A percentile compares a stretch with the other conserved stretches of the same genome.
Evolutionary conservation across 2,797 vertebrate species (phyloP).

Genomic region (Hippocampus kuda): DNA sequence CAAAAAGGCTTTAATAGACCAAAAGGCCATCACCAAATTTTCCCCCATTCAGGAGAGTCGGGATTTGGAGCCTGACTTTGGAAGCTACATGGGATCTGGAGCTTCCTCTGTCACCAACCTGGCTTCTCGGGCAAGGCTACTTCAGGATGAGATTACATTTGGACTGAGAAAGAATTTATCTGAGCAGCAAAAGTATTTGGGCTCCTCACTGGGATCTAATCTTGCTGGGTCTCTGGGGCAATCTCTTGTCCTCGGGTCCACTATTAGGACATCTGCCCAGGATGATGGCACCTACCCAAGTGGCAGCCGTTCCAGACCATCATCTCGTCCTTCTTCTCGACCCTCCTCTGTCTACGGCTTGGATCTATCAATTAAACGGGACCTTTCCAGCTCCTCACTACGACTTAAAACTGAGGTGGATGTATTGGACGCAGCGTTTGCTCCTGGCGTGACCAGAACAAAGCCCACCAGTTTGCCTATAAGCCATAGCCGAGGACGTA

Average conservation of each 20-base stretch:
- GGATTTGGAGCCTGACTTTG: slow-evolving; percentile 90
- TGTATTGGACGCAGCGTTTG: slow-evolving; percentile 84
- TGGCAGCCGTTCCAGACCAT: slow-evolving; percentile 85
- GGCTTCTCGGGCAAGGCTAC: slow-evolving; percentile 84
- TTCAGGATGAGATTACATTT: slow-evolving; percentile 97
- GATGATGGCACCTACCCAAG: slow-evolving; percentile 91
- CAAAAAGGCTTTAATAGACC: slow-evolving; percentile 88
- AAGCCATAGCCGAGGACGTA: slow-evolving; percentile 94
- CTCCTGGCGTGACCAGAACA: slow-evolving; percentile 78
- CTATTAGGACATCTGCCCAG: slow-evolving; percentile 75
- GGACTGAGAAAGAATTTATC: slow-evolving; percentile 93
- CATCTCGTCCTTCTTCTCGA: slow-evolving; percentile 91
- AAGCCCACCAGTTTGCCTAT: slow-evolving; percentile 98
- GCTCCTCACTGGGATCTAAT: slow-evolving; percentile 73
- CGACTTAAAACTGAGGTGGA: slow-evolving; percentile 89
- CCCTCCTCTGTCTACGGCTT: slow-evolving; percentile 97
- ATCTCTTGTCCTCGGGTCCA: slow-evolving; percentile 70
- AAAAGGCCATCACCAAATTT: slow-evolving; percentile 87
- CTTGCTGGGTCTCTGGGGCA: slow-evolving; percentile 82
- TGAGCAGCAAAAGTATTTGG: slow-evolving; percentile 95
- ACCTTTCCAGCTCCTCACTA: slow-evolving; percentile 90
- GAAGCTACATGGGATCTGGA: slow-evolving; percentile 81
- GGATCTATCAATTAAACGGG: slow-evolving; percentile 92
- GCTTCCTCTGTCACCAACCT: slow-evolving; percentile 83
- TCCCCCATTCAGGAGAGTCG: slow-evolving; percentile 95